phyloP scores from a whole-genome alignment of 1,140 invertebrate genomes.

The Fopius arisanus region DNA sequence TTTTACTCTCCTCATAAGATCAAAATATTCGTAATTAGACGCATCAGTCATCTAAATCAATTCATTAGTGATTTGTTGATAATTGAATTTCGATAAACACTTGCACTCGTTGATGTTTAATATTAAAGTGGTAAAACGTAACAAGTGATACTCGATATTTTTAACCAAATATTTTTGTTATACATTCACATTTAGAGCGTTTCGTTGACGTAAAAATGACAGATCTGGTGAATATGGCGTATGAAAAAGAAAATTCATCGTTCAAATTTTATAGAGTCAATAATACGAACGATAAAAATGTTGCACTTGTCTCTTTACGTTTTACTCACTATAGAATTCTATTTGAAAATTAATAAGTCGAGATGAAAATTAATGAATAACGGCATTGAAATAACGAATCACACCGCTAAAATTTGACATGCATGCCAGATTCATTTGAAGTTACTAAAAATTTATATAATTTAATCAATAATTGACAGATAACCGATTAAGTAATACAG shows the following conservation, averaged over 20 bases:
- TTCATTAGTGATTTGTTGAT: conserved; percentile 3
- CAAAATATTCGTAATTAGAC: conserved; percentile 9
- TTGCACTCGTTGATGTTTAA: neutral
- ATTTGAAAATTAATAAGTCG: neutral
- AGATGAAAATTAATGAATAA: neutral
- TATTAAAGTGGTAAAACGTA: no score
- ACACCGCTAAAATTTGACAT: neutral
- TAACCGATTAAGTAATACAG: conserved; percentile 61
- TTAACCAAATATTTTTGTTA: no score
- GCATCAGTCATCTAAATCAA: neutral
- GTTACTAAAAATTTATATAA: conserved; percentile 38
- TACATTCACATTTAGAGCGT: no score
- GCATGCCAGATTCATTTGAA: neutral
- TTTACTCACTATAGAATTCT: no score
- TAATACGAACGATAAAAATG: no score
- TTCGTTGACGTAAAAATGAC: no score
- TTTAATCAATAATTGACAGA: conserved; percentile 64
- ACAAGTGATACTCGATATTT: no score
- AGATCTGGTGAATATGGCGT: no score
- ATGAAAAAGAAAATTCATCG: no score
- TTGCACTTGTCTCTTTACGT: no score
- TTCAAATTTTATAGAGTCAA: no score
- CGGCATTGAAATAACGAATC: neutral
- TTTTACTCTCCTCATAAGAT: conserved; percentile 16
- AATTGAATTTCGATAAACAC: neutral